Base-by-base conservation (phyloP, 2,888 invertebrate genomes). In the Cybosia mesomella region DNA sequence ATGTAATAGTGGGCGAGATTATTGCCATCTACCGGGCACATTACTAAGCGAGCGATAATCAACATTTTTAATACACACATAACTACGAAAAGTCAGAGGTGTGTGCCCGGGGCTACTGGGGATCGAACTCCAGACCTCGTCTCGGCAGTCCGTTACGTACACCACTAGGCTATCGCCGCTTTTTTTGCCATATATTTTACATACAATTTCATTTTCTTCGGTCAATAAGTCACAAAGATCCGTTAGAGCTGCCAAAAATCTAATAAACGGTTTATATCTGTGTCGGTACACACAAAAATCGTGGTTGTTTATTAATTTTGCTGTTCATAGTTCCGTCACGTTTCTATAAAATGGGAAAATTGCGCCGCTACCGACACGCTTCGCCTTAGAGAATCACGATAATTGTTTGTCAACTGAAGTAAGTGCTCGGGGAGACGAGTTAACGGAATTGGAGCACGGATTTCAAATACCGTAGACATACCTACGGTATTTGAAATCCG, bases 281-380 rank as follows among this genome's bases (percentile, higher is more conserved):
- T 77, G 76, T 77, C 76, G 77, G 59, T 77, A 78, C 72, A 72
- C 72, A 73, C 76, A 58, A 69, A 79, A 81, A 72, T 72, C 43
- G 67, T 67, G 53, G 67, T 74, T 70, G 57, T 75, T 80, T 75
- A 82, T 74, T 76, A 74, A 80, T 82, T 76, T 79, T 59, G 60
- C 67, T 67, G 75, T 68, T 72, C 81, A 80, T 66, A 77, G 74
- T 66, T 60, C 70, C 76, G 78, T 83, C 78, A 81, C 83, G 79
- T 74, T 43, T n/a, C 43, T 64, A 68, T 71, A 43, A 74, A 73
- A 81, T 73, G 70, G 64, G 59, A 61, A 76, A 81, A 82, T 81
- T 80, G 75, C 73, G 67, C 63, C 73, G 67, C 63, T 73, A 70
- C 63, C 64, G 76, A 62, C 78, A 79, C 77, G 79, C 75, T 66